Base-by-base conservation (phyloP, 1,140 invertebrate species). In the Lepidostoma basale region DNA sequence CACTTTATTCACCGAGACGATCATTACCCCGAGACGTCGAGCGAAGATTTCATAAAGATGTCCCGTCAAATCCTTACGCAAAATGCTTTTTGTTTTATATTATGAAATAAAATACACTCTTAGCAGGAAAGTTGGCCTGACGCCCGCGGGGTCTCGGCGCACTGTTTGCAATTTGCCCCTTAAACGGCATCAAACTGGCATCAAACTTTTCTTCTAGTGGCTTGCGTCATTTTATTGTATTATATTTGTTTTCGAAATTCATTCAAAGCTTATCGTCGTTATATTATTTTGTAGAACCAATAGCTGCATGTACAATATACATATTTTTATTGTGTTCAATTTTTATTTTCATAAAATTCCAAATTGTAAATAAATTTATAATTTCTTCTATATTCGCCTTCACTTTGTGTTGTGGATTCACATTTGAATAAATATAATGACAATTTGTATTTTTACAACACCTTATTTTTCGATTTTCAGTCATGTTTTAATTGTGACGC, bases 1-100 rank as follows among this genome's bases (percentile, higher is more conserved):
- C 78, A 80, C 65, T 67, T 67, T 67, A 67, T 67, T 26, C 65
- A 58, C 14, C 62, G 45, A 20, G 9, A 22, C 63, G 63, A 58
- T 66, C 63, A 66, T 66, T 66, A 66, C 63, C 33, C 22, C 33
- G 30, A 56, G 30, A 56, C 58, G 45, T 56, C 45, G 33, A 6
- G 5, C 20, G 14, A 54, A 54, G 30, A 44, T 42, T 56, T 66
- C 33, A 66, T 56, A 66, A 26, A 14, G 49, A 26, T 23, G 23
- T 39, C 26, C 28, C 9, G 18, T 14, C 40, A 44, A 39, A 62
- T 33, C 25, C 47, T 47, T 52, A 30, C n/a, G 20, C 33, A 23
- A 64, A 64, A 40, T 52, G 45, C 33, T 64, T 52, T 39, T 39
- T 64, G 26, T 52, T 64, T 64, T 64, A 36, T 52, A 52, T 26